Base-by-base conservation (phyloP, 2,113 vertebrate genomes). In the Hyperopisus bebe region DNA sequence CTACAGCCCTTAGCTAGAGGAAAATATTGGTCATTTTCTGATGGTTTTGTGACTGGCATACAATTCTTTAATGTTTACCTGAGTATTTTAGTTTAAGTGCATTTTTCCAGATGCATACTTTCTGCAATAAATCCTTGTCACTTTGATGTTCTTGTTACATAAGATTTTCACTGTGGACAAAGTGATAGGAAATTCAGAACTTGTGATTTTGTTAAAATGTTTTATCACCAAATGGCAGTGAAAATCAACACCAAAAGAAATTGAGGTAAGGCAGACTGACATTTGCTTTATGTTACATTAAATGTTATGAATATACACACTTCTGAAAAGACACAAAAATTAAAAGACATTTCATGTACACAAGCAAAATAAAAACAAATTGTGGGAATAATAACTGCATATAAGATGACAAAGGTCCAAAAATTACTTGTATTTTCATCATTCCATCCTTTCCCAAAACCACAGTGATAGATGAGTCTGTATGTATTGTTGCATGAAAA, bases 171-270 rank as follows among this genome's bases (percentile, higher is more conserved):
- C 83, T 47, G 74, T 39, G 83, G 83, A n/a, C 24, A 47, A 86
- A 86, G 83, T 86, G 83, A 86, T 86, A 86, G 83, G 46, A 86
- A 47, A 50, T 86, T 47, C 44, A 27, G 83, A 50, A 86, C 83
- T 86, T 86, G 83, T 86, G 44, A 86, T 86, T 50, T 48, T 86
- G 83, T 48, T 21, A 48, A 50, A 48, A 86, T 50, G 47, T 80
- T 80, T 48, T 5, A 50, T 47, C 44, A 50, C 83, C 83, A 86
- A 86, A 86, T 86, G 83, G 83, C 83, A 50, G 31, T 15, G 74
- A 80, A 80, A 80, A 70, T 70, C 62, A 70, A 70, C 62, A 70
- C 35, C 17, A 42, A 80, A 80, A 42, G 4, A 80, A 80, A 80
- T 42, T 80, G 74, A 42, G 31, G 35, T 80, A 42, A 2, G 74